Evolutionary conservation across 2,888 invertebrate genomes (phyloP).

Genomic region (Eudemis profundana): DNA sequence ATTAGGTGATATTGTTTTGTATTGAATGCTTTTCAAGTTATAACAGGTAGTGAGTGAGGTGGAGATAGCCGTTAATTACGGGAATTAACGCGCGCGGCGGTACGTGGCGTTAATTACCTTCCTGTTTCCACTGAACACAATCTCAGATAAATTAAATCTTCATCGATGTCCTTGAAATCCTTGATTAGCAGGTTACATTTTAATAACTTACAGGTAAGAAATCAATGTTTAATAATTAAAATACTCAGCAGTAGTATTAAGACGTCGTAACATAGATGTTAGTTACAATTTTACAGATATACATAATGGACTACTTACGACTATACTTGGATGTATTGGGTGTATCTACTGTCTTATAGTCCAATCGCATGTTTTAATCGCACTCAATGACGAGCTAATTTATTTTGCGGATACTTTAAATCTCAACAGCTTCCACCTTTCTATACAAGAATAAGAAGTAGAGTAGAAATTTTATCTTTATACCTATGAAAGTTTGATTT

Average conservation of each 20-base stretch:
- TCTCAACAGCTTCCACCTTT: neutral
- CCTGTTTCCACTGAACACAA: constrained; percentile 32
- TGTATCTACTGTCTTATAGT: constrained; percentile 1
- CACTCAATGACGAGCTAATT: neutral
- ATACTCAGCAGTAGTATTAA: constrained; percentile 22
- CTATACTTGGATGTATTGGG: neutral
- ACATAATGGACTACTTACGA: neutral
- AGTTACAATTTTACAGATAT: constrained; percentile 19
- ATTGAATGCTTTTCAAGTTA: constrained; percentile 58
- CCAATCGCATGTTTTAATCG: neutral
- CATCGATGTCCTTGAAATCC: constrained; percentile 32
- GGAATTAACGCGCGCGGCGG: constrained; percentile 46
- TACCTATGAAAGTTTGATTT: constrained; percentile 13
- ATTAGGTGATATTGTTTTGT: constrained; percentile 61
- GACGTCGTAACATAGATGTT: constrained; percentile 31
- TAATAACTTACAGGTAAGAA: constrained; percentile 13
- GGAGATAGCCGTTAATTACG: constrained; percentile 48
- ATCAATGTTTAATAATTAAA: constrained; percentile 38
- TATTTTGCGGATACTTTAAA: neutral
- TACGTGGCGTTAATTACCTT: constrained; percentile 36
- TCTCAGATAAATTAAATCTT: constrained; percentile 39
- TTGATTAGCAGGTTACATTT: constrained; percentile 28
- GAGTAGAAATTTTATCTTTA: constrained; percentile 1
- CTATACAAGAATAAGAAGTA: neutral
- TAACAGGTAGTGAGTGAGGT: constrained; percentile 57